Base-by-base conservation (phyloP, 2,888 invertebrate species). In the Chirona hameri region DNA sequence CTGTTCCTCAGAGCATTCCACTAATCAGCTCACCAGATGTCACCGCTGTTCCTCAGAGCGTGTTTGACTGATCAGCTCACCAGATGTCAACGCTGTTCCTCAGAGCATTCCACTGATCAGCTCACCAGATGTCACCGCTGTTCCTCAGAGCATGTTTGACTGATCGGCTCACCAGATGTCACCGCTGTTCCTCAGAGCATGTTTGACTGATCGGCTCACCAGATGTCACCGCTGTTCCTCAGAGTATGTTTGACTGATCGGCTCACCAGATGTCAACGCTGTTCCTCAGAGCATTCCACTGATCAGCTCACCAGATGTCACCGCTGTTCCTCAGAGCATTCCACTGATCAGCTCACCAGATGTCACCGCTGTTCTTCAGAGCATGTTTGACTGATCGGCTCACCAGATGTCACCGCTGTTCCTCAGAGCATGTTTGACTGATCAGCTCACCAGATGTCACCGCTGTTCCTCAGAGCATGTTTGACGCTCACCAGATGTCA, bases 171-270 rank as follows among this genome's bases (percentile, higher is more conserved):
- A 14, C 9, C 60, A 60, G 60, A n/a, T 60, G 29, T 69, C 29
- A 14, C 69, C 27, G 14, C 15, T 10, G 27, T 80, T 85, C 89
- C 90, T 65, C 88, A 93, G 92, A 91, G 91, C 27, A 92, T 95
- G 21, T 97, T 98, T 88, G 95, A 98, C 87, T n/a, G n/a, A n/a
- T n/a, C n/a, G n/a, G 57, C 57, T 14, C 57, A 14, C 9, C 60
- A 60, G 60, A n/a, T 60, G 29, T 69, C 29, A 14, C 69, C 27
- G 14, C 15, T 10, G 27, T 80, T 85, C 89, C 90, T 65, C 88
- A 93, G 92, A 91, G 91, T 27, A 92, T 95, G 21, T 97, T 98
- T 88, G 95, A 98, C 87, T n/a, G n/a, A n/a, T n/a, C n/a, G n/a
- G 57, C 57, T 14, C 57, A 14, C 9, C 60, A 60, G 60, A n/a